phyloP scores from a whole-genome alignment of 2,888 invertebrate genomes.

The Caenorhabditis auriculariae region DNA sequence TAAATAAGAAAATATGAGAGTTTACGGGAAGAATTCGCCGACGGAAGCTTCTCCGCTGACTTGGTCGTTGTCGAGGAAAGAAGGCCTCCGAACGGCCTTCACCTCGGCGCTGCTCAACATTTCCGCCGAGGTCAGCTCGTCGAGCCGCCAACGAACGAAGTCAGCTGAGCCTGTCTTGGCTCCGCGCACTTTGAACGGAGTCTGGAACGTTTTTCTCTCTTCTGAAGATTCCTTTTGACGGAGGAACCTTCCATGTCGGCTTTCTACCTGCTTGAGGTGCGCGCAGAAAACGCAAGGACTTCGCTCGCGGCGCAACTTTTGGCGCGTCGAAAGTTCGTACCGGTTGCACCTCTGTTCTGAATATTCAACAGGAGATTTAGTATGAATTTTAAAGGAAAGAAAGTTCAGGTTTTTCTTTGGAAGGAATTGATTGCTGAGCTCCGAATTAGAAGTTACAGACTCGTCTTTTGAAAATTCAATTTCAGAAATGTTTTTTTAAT shows the following conservation, averaged over 20 bases:
- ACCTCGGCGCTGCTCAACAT: slow-evolving; percentile 26
- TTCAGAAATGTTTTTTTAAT: too few relatives aligned
- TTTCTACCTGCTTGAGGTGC: slow-evolving; percentile 7
- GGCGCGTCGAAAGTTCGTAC: slow-evolving; percentile 27
- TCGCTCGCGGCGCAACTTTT: slow-evolving; percentile 23
- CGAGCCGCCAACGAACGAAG: slow-evolving; percentile 20
- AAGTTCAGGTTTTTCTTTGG: too few relatives aligned
- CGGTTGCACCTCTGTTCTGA: slow-evolving; percentile 8
- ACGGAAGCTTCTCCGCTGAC: too few relatives aligned
- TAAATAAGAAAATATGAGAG: not conserved
- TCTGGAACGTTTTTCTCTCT: not conserved
- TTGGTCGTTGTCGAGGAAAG: too few relatives aligned
- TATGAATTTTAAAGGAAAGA: too few relatives aligned
- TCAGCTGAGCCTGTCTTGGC: slow-evolving; percentile 11
- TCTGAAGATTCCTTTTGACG: too few relatives aligned
- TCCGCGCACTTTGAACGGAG: not conserved
- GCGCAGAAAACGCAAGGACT: slow-evolving; percentile 13
- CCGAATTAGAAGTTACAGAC: too few relatives aligned
- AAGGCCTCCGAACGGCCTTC: slow-evolving; percentile 9
- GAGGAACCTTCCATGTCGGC: slow-evolving; percentile 2
- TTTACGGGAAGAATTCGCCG: slow-evolving; percentile 27
- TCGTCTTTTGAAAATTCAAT: too few relatives aligned
- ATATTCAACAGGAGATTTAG: too few relatives aligned
- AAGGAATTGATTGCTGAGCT: too few relatives aligned
- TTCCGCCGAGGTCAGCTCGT: slow-evolving; percentile 16